phyloP scores from a whole-genome alignment of 1,140 invertebrate genomes.

The Bombyx mori region ASM3026992v2 NC_085113.1:45501-46000 shows the following conservation, averaged over 20 bases:
- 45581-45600: too few species aligned
- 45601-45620: too few species aligned
- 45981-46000: conserved; percentile 18
- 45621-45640: too few species aligned
- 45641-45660: too few species aligned
- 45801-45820: conserved; percentile 6
- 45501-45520: too few species aligned
- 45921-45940: conserved; percentile 9
- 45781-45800: neutral
- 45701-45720: too few species aligned
- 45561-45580: too few species aligned
- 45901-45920: neutral
- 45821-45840: conserved; percentile 3
- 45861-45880: conserved; percentile 8
- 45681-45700: too few species aligned
- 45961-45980: conserved; percentile 5
- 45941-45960: neutral
- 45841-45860: neutral
- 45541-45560: too few species aligned
- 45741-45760: neutral
- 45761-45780: conserved; percentile 3
- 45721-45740: neutral
- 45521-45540: too few species aligned
- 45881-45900: conserved; percentile 7
- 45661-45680: too few species aligned